Evolutionary conservation across 35 echinoderm and acorn worm genomes (phyloP), one percentile per base, ranked within the genome.

Genomic region (Amphiura filiformis): DNA sequence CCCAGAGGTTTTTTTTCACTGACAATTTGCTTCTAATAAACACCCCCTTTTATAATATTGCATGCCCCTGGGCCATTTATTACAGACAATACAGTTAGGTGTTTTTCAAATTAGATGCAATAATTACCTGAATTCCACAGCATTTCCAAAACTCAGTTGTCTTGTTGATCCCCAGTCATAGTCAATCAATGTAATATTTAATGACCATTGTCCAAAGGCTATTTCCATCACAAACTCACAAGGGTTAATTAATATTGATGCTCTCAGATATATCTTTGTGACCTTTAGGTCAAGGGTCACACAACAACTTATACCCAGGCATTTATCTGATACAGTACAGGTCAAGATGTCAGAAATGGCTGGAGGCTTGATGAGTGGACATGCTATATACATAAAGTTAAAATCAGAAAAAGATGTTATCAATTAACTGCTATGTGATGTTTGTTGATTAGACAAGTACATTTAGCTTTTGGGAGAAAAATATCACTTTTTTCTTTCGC

Each of bases 271-370:
- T 23, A 84, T 20, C 35, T 61, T 52, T 26, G n/a, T 65, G 56
- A 84, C 35, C 33, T 36, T 28, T 14, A 84, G 47, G 57, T 84
- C 56, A 31, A 84, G 56, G 82, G 82, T 64, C 47, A 61, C 32
- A 75, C 82, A 84, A 52, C 82, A 84, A 22, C 20, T 35, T 1
- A 84, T 56, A 37, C 82, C 82, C 11, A 84, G 82, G 35, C 82
- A 84, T 17, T 37, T 52, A 37, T 84, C 82, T 17, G 34, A 32
- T 18, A 84, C 56, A 14, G 47, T 65, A 31, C 82, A 84, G 31
- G 56, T 36, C 47, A 84, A 32, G 1, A 38, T 23, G 82, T 35
- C 38, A 18, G 82, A 14, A 17, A 61, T 26, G 2, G 47, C 13
- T 22, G 82, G 82, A 22, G n/a, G 2, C 31, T 61, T 34, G 1